phyloP scores from a whole-genome alignment of 2,888 invertebrate genomes.

The Pimpla rufipes region DNA sequence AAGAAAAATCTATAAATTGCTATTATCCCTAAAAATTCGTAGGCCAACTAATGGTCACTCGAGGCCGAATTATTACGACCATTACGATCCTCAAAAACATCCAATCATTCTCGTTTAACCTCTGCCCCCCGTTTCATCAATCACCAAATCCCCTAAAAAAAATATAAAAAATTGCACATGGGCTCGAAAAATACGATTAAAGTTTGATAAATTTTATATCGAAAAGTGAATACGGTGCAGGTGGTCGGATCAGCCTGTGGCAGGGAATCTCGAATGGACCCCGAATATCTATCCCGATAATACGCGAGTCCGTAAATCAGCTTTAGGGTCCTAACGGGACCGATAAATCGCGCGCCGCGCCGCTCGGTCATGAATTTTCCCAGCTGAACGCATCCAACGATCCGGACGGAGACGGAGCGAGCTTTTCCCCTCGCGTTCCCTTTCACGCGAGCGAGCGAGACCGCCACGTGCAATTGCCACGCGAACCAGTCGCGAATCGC shows the following conservation, averaged over 20 bases:
- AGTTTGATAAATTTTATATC: constrained; percentile 9
- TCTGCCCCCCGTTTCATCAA: not conserved
- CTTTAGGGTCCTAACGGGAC: constrained; percentile 57
- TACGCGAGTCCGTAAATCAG: constrained; percentile 48
- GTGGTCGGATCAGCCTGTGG: not conserved
- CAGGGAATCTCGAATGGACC: not conserved
- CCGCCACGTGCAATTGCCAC: constrained; percentile 22
- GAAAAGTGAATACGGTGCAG: not conserved
- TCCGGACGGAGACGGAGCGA: not conserved
- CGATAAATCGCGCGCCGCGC: constrained; percentile 43
- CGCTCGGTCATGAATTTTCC: constrained; percentile 42
- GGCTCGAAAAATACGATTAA: not conserved
- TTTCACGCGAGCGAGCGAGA: no score
- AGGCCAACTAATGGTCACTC: no score
- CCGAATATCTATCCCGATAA: constrained; percentile 31
- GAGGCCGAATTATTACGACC: no score
- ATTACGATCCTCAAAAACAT: not conserved
- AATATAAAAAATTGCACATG: not conserved
- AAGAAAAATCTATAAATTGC: no score
- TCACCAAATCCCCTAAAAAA: constrained; percentile 18
- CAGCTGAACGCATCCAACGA: constrained; percentile 21
- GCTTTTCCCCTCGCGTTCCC: not conserved
- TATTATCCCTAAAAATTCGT: no score
- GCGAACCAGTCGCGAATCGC: not conserved
- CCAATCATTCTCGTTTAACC: not conserved